Percentiles rank a stretch among this genome's conserved stretches.
Conservation (phyloP, 2,113 vertebrate genomes). For the Steatornis caripensis region DNA sequence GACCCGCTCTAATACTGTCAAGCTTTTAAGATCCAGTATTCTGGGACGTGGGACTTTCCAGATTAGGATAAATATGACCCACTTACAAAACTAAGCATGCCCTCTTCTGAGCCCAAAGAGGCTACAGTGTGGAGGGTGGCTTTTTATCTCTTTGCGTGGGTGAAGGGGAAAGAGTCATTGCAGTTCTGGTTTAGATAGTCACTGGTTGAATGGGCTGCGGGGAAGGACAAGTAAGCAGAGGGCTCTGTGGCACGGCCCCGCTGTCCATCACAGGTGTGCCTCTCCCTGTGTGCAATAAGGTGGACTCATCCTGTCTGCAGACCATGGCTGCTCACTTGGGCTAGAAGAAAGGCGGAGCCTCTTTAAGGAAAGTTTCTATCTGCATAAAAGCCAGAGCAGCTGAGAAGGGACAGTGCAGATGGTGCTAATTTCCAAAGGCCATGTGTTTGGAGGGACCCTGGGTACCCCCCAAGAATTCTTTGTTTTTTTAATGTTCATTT, state of each 20-base stretch:
- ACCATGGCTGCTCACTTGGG: background rate
- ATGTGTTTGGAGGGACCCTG: background rate
- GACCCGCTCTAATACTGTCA: background rate
- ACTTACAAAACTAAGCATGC: background rate
- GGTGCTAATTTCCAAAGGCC: constrained; percentile 31
- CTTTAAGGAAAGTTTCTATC: background rate
- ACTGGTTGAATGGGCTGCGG: fast-evolving
- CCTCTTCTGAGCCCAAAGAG: background rate
- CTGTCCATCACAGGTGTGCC: background rate
- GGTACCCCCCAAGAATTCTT: background rate
- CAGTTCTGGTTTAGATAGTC: background rate
- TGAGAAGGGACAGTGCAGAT: constrained; percentile 4
- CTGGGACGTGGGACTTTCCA: background rate
- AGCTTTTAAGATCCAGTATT: background rate
- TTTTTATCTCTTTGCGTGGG: background rate
- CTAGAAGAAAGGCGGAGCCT: background rate
- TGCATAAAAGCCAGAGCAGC: background rate
- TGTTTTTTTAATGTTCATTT: constrained; percentile 39
- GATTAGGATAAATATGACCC: background rate
- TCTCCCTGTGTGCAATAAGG: background rate
- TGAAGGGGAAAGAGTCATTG: background rate
- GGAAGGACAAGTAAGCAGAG: background rate
- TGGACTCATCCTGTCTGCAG: background rate
- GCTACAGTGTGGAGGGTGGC: background rate
- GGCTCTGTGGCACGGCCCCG: background rate